Conservation (phyloP, 2,888 invertebrate species). For the Archips crataeganus region DNA sequence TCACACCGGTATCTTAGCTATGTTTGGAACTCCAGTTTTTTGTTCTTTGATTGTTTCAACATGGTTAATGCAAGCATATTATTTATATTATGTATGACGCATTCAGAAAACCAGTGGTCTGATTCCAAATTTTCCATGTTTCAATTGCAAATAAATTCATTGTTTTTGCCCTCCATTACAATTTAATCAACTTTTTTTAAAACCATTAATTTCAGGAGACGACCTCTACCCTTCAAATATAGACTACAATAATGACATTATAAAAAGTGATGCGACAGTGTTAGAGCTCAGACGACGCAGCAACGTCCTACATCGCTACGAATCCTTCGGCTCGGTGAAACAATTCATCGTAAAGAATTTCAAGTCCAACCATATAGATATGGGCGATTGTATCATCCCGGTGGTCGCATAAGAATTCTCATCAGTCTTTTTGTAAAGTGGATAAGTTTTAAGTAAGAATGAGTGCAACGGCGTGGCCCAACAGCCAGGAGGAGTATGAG, state of each 20-base stretch:
- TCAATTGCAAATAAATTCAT: too few relatives aligned
- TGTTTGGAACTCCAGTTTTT: too few relatives aligned
- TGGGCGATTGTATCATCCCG: slow-evolving; percentile 65
- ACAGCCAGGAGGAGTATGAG: slow-evolving; percentile 97
- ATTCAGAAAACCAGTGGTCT: too few relatives aligned
- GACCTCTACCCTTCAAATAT: slow-evolving; percentile 74
- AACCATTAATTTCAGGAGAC: slow-evolving; percentile 76
- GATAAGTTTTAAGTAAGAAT: slow-evolving; percentile 55
- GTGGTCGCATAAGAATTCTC: slow-evolving; percentile 58
- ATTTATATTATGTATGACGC: too few relatives aligned
- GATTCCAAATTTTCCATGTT: too few relatives aligned
- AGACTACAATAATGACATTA: slow-evolving; percentile 62
- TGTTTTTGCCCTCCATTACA: background rate
- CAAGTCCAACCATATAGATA: slow-evolving; percentile 70
- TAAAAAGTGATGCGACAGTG: slow-evolving; percentile 64
- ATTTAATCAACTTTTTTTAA: background rate
- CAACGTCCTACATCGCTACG: slow-evolving; percentile 65
- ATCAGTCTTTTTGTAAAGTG: slow-evolving; percentile 57
- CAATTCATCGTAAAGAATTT: slow-evolving; percentile 65
- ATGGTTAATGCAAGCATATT: too few relatives aligned
- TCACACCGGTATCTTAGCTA: too few relatives aligned
- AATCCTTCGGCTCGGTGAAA: slow-evolving; percentile 50
- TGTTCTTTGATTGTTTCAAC: too few relatives aligned
- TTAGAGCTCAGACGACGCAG: slow-evolving; percentile 65
- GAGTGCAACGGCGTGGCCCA: slow-evolving; percentile 90